Evolutionary conservation across 2,888 invertebrate species (phyloP), one percentile per base, ranked within the genome.

Genomic region (Caenorhabditis parvicauda): DNA sequence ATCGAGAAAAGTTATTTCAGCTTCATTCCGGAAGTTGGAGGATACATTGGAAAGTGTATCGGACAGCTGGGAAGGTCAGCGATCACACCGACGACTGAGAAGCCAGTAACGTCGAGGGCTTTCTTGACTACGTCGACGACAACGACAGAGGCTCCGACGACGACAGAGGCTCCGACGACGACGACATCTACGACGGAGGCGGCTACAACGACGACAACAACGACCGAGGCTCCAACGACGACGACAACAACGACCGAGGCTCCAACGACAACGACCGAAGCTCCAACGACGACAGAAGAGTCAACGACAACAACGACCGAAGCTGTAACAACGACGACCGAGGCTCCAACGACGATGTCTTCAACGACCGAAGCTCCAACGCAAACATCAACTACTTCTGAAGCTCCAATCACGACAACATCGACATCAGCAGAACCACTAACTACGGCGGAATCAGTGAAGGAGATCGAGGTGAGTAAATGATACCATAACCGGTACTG

Each of bases 1-100:
- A 6, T 24, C 45, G 9, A n/a, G 42, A 14, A 14, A 9, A 17
- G 12, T 29, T 7, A 37, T 54, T 48, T 43, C 44, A 55, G 49
- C 14, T 59, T 59, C 49, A 27, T 59, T 32, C 54, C 59, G 1
- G 32, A 25, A 6, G 21, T 59, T 25, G 44, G 35, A 2, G 12
- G 14, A 1, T 54, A 52, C 24, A 44, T 58, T 7, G 32, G 32
- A 2, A 37, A 43, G 25, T 58, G 53, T 27, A 17, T 53, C 24
- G 41, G n/a, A n/a, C n/a, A 39, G 5, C 21, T 19, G 28, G n/a
- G 17, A 14, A 52, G 19, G 24, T 14, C 17, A 7, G 7, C 32
- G 27, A 29, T n/a, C 29, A 7, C 14, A 21, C 14, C 19, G 19
- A 24, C 17, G 2, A 17, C 42, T 21, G 42, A 37, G 7, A 19